Evolutionary conservation across 1,140 invertebrate genomes (phyloP), one percentile per base, ranked within the genome.

Genomic region (Drosophila bocki): DNA sequence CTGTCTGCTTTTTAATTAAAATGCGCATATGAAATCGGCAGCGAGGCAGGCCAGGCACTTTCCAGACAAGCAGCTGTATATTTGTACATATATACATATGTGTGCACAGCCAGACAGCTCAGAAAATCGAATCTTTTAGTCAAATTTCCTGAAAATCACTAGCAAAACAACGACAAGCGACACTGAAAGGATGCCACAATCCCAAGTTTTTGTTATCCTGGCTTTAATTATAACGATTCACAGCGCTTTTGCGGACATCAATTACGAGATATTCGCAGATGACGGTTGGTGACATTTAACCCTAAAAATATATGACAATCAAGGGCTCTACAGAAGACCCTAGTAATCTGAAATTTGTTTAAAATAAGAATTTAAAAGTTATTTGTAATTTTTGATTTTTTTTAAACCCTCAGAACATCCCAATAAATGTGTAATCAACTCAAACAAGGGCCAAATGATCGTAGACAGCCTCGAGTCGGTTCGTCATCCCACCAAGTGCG

Each of bases 81-180:
- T 12, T 29, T 29, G 22, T 19, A 47, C 8, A 39, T 3, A 48
- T 19, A 41, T 29, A 48, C n/a, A 41, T 29, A 51, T 17, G 7
- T 53, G 63, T 44, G 29, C 32, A 47, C 35, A 45, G 29, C 26
- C 60, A 64, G 64, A 56, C 64, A 80, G 78, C 70, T 44, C 35
- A 61, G 78, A 67, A 84, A 86, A 87, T 82, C 69, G 58, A 87
- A 76, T 82, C 65, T 68, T 58, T 75, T 69, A 82, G 83, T 71
- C 47, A 72, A 78, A 82, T 76, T 87, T 82, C 45, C 65, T 75
- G 61, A 62, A 79, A 39, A 33, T 47, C 48, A 58, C 33, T 37
- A 32, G 37, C 32, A 37, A 50, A 45, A 48, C 29, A 35, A 11
- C 58, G 33, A 19, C 35, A 15, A 42, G 58, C n/a, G 17, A 19